These are phyloP conservation scores for Poeciliopsis occidentalis DNA, from an alignment of 2,113 vertebrate genomes.

Conservation along the genomic window DNA sequence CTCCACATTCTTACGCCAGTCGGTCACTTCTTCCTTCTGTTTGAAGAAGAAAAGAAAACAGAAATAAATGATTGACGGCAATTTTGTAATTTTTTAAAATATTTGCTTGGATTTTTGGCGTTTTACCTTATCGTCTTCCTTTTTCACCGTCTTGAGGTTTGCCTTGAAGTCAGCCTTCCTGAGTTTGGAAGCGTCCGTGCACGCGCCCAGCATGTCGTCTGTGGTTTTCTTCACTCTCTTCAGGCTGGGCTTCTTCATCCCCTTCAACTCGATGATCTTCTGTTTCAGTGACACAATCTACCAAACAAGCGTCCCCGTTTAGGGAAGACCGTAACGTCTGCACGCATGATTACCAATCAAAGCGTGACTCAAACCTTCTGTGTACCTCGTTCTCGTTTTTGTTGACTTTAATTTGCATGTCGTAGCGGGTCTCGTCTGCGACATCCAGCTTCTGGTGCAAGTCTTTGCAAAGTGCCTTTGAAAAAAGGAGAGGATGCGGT, in stretches of 20 bases:
- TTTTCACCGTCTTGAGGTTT: slow-evolving; percentile 84
- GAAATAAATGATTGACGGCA: neutral
- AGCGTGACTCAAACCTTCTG: neutral
- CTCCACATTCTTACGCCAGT: slow-evolving; percentile 83
- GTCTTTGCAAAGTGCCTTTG: slow-evolving; percentile 79
- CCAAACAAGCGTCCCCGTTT: neutral
- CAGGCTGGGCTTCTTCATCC: slow-evolving; percentile 77
- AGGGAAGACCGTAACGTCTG: neutral
- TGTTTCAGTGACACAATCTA: slow-evolving; percentile 75
- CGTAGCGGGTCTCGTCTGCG: slow-evolving; percentile 78
- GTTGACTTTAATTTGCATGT: slow-evolving; percentile 75
- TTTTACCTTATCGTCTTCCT: slow-evolving; percentile 82
- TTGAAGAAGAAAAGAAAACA: neutral
- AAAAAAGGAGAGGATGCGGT: slow-evolving; percentile 5
- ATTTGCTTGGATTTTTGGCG: neutral
- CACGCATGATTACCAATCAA: neutral
- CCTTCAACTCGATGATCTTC: slow-evolving; percentile 80
- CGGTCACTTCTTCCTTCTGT: slow-evolving; percentile 77
- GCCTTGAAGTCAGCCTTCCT: slow-evolving; percentile 80
- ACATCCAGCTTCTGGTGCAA: slow-evolving; percentile 77
- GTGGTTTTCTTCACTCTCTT: slow-evolving; percentile 82
- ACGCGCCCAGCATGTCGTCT: slow-evolving; percentile 77
- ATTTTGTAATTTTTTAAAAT: neutral
- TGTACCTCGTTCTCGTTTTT: slow-evolving; percentile 78
- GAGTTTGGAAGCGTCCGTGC: slow-evolving; percentile 72